Base-by-base conservation (phyloP, 92 coral and sea anemone genomes). In the Heteractis magnifica region DNA sequence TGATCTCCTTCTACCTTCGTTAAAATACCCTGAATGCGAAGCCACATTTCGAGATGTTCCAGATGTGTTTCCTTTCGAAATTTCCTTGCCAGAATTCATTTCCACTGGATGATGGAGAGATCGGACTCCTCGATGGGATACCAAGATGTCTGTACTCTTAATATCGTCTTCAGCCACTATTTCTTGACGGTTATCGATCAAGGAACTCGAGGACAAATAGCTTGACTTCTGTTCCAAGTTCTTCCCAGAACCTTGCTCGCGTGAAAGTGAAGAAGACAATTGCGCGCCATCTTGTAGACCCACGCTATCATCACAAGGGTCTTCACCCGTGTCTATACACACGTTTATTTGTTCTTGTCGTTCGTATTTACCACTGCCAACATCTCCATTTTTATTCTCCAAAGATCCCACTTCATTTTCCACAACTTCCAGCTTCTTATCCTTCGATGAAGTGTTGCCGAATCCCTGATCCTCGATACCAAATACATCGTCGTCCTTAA, bases 1-100 rank as follows among this genome's bases (percentile, higher is more conserved):
- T 34, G 44, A 75, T 53, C 74, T 78, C 19, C 49, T 56, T 23
- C 82, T 60, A 2, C 52, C 82, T 21, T 78, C 82, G 41, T 56
- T 78, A 15, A 58, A 19, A 49, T 78, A 64, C 50, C 56, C 58
- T 9, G 74, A 60, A 56, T 79, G 12, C 14, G 82, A 68, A 11
- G 49, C 10, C 15, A 26, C 73, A 23, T 12, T 20, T 26, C 15
- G 13, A 65, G 0, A 53, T 12, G 9, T 4, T 53, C 12, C 23
- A 68, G 48, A 2, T 8, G 49, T 8, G 21, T 23, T 68, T 53
- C 59, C 49, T 23, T 77, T 56, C 26, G 59, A 5, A 5, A 49
- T 23, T 41, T 64, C 68, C 18, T 52, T 72, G 58, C 71, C 68
- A 70, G 26, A 53, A 68, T n/a, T 23, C 55, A 52, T 10, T 34